Evolutionary conservation across 1,140 invertebrate species (phyloP).

Genomic region (Druon quercuslanigerum): DNA sequence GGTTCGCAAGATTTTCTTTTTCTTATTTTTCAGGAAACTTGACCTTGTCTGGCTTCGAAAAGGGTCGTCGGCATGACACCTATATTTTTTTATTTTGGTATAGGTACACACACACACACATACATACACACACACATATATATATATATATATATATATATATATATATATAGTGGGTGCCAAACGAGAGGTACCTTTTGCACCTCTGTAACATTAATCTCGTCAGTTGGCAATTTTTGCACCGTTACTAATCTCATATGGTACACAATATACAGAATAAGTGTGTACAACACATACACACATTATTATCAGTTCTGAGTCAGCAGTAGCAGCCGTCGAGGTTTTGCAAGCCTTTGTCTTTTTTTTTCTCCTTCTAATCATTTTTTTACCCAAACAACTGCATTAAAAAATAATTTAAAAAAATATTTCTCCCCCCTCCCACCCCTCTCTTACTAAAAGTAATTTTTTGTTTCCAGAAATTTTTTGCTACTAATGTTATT

Average conservation of each 20-base stretch:
- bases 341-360: conserved; percentile 31
- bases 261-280: no score
- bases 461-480: no score
- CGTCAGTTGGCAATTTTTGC: conserved; percentile 27
- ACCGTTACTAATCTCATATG: conserved; percentile 17
- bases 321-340: conserved; percentile 20
- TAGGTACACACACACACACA: neutral
- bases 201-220: conserved; percentile 21
- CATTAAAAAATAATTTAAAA: no score
- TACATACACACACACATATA: no score
- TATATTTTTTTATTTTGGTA: neutral
- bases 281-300: neutral
- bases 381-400: conserved; percentile 28
- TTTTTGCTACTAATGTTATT: no score
- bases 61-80: conserved; percentile 14
- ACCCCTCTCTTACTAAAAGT: no score
- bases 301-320: conserved; percentile 28
- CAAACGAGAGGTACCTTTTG: neutral
- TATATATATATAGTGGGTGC: no score
- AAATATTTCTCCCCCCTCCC: no score
- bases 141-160: no score
- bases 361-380: conserved; percentile 23
- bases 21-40: conserved; percentile 5
- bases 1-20: neutral
- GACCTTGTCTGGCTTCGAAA: conserved; percentile 22